Conservation (phyloP, 1,140 invertebrate genomes). For the Leptestheria dahalacensis region DNA sequence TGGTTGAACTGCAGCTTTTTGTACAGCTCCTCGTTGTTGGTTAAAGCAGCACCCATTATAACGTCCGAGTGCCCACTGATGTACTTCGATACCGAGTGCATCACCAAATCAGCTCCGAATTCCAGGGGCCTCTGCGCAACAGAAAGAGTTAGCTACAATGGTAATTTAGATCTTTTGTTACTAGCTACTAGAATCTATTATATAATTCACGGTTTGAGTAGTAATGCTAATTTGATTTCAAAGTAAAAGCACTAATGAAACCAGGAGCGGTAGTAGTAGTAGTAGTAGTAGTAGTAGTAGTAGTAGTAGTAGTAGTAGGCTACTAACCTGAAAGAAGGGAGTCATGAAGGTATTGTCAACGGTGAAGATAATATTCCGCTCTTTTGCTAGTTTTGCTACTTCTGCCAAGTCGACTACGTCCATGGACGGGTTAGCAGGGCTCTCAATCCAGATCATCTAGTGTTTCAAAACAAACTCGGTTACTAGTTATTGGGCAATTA, state of each 20-base stretch:
- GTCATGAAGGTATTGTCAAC: conserved; percentile 51
- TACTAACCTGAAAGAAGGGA: conserved; percentile 38
- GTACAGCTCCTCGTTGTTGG: conserved; percentile 32
- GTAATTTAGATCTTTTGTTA: neutral
- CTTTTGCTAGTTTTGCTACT: conserved; percentile 25
- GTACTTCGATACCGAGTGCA: conserved; percentile 49
- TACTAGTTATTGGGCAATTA: no score
- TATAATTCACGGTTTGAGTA: neutral
- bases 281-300: no score
- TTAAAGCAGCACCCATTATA: conserved; percentile 41
- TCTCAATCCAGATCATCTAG: conserved; percentile 48
- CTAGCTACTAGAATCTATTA: neutral
- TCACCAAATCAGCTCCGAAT: conserved; percentile 43
- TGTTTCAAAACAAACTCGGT: neutral
- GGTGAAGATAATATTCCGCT: conserved; percentile 35
- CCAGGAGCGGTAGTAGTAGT: no score
- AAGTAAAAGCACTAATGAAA: no score
- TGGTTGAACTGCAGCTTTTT: conserved; percentile 38
- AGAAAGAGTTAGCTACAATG: conserved; percentile 8
- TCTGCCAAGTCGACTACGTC: conserved; percentile 42
- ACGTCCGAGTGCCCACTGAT: conserved; percentile 51
- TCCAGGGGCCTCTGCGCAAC: conserved; percentile 35
- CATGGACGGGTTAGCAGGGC: conserved; percentile 46
- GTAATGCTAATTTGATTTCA: no score
- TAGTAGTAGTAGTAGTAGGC: conserved; percentile 22